Percentiles rank a stretch among this genome's conserved stretches.
phyloP scores from a whole-genome alignment of 2,888 invertebrate genomes.

The Sisyra terminalis region DNA sequence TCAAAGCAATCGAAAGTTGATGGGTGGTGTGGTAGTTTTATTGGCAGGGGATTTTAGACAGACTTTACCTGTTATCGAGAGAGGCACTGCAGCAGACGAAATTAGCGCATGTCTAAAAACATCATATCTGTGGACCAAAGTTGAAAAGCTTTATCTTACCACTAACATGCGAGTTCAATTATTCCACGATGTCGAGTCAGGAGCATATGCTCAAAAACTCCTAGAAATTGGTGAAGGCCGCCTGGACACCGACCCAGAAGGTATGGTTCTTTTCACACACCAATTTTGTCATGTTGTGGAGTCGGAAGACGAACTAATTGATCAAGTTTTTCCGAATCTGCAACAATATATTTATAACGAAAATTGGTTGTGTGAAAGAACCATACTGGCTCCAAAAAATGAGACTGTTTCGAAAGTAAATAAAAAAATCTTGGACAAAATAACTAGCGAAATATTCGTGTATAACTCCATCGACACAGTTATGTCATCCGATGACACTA shows the following conservation, averaged over 20 bases:
- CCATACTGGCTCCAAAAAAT: too few relatives aligned
- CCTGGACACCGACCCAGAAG: background rate
- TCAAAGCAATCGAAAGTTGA: conserved; percentile 8
- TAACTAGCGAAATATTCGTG: too few relatives aligned
- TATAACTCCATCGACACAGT: too few relatives aligned
- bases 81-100: conserved; percentile 8
- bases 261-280: too few relatives aligned
- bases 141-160: conserved; percentile 7
- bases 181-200: background rate
- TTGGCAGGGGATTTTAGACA: conserved; percentile 16
- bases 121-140: conserved; percentile 5
- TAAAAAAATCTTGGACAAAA: too few relatives aligned
- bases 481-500: too few relatives aligned
- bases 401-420: too few relatives aligned
- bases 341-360: too few relatives aligned
- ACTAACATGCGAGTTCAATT: conserved; percentile 5
- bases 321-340: too few relatives aligned
- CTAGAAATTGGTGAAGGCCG: conserved; percentile 15
- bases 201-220: conserved; percentile 11
- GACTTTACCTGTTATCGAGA: conserved; percentile 12
- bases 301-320: too few relatives aligned
- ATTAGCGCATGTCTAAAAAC: background rate
- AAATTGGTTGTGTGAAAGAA: too few relatives aligned
- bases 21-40: conserved; percentile 14
- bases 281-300: too few relatives aligned